Base-by-base conservation (phyloP, 2,113 vertebrate genomes). In the Columba janthina region DNA sequence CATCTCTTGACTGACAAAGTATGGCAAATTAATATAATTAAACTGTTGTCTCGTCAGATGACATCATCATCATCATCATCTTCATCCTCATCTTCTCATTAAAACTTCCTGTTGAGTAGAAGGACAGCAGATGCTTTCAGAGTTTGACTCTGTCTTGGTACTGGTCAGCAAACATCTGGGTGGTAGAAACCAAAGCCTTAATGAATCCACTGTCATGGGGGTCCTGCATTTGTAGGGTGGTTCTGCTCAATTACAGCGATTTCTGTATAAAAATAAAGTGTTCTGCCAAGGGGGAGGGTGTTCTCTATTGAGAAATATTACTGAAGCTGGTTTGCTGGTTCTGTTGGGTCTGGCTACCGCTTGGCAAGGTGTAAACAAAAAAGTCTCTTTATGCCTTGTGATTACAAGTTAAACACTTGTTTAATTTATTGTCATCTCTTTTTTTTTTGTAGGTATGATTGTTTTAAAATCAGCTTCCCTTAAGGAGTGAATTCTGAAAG, bases 181-280 rank as follows among this genome's bases (percentile, higher is more conserved):
- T 83, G 48, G 11, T 31, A 28, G 29, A 38, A 58, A 29, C 20
- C 24, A 38, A 32, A 89, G 61, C 65, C 26, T 16, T 46, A 10
- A 2, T 4, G 28, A 77, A 46, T 62, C 53, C 28, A 7, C 18
- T 12, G 0, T 0, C 1, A 3, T 24, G 25, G 26, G 11, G 21
- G 6, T 4, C 14, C 29, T 70, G 26, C 17, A 3, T 46, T 71
- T 64, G 38, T 61, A 24, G 28, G 15, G 15, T 80, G n/a, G 1
- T 19, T 88, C 69, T 86, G 69, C 61, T 89, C 66, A 26, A 0
- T 62, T 40, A 13, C 11, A 34, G 25, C 40, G 73, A 5, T 54
- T 88, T 67, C 48, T 66, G 26, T 66, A 62, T 65, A 17, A 67
- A 88, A 81, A 50, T 11, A 15, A 89, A 66, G 13, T 4, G 3